phyloP scores from a whole-genome alignment of 2,113 vertebrate genomes.

The Poeciliopsis retropinna region DNA sequence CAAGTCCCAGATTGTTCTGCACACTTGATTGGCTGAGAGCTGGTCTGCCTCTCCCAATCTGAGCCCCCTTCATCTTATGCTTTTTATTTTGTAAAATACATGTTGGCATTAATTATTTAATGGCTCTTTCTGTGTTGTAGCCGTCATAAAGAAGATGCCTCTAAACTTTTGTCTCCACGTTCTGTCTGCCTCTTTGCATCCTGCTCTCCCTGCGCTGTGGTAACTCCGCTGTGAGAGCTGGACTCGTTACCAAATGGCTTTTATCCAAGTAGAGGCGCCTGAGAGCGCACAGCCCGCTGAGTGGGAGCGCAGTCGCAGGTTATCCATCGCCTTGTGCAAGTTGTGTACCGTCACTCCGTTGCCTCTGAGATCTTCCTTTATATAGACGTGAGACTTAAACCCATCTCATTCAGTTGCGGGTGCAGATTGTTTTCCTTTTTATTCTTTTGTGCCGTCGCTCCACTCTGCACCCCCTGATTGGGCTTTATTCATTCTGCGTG shows the following conservation, averaged over 20 bases:
- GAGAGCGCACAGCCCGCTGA: conserved; percentile 76
- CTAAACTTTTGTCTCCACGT: conserved; percentile 17
- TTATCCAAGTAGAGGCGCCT: conserved; percentile 79
- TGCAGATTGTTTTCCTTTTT: conserved; percentile 52
- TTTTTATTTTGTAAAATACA: not conserved
- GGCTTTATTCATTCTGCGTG: conserved; percentile 62
- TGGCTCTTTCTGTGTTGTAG: not conserved
- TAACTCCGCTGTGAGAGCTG: conserved; percentile 48
- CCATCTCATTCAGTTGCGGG: conserved; percentile 57
- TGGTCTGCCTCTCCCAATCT: not conserved
- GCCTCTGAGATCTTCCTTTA: conserved; percentile 66
- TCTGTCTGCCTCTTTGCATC: conserved; percentile 16
- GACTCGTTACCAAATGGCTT: conserved; percentile 75
- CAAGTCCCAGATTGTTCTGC: not conserved
- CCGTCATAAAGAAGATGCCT: not conserved
- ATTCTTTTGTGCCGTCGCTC: conserved; percentile 43
- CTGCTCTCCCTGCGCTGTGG: conserved; percentile 37
- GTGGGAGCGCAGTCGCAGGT: conserved; percentile 81
- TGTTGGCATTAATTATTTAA: not conserved
- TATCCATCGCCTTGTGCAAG: conserved; percentile 69
- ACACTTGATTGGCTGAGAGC: not conserved
- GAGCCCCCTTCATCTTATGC: not conserved
- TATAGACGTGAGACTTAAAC: conserved; percentile 53
- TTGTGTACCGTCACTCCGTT: conserved; percentile 57
- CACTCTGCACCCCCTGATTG: conserved; percentile 49